These are phyloP conservation scores for Marmota flaviventris DNA, from an alignment of 2,113 vertebrate species.

Conservation along the genomic window DNA sequence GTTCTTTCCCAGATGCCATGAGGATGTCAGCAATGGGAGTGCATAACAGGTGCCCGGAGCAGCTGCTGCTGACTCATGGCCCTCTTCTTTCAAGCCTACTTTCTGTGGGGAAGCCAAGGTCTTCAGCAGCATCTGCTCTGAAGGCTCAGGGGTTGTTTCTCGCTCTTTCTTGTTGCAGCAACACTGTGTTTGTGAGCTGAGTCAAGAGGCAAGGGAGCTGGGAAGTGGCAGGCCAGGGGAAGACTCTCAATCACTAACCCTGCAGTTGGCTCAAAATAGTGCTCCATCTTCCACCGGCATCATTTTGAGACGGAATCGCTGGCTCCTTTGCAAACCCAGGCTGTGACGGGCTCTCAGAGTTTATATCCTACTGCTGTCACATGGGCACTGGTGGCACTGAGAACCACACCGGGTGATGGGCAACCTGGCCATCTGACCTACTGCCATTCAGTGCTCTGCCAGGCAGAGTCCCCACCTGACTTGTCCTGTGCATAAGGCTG, in stretches of 20 bases:
- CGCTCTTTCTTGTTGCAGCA: slow-evolving; percentile 40
- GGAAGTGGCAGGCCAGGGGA: not conserved
- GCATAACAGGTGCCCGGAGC: slow-evolving; percentile 87
- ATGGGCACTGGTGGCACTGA: accelerated
- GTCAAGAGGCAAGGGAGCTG: slow-evolving; percentile 29
- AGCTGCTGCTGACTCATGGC: slow-evolving; percentile 86
- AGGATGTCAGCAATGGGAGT: slow-evolving; percentile 78
- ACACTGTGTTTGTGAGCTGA: slow-evolving; percentile 54
- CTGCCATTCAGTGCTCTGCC: too few species aligned
- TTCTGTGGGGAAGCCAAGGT: slow-evolving; percentile 82
- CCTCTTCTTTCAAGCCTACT: slow-evolving; percentile 80
- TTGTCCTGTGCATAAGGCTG: not conserved
- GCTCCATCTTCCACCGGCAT: accelerated
- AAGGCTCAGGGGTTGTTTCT: slow-evolving; percentile 75
- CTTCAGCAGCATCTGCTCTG: slow-evolving; percentile 73
- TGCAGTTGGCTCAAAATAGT: not conserved
- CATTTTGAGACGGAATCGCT: not conserved
- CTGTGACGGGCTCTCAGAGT: not conserved
- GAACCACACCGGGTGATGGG: too few species aligned
- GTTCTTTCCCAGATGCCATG: slow-evolving; percentile 82
- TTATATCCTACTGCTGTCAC: accelerated
- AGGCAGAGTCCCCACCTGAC: accelerated
- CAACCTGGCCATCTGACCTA: not conserved
- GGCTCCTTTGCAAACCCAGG: not conserved
- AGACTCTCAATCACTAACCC: not conserved